Evolutionary conservation across 2,113 vertebrate genomes (phyloP).

Genomic region (Sinosuthora webbiana): DNA sequence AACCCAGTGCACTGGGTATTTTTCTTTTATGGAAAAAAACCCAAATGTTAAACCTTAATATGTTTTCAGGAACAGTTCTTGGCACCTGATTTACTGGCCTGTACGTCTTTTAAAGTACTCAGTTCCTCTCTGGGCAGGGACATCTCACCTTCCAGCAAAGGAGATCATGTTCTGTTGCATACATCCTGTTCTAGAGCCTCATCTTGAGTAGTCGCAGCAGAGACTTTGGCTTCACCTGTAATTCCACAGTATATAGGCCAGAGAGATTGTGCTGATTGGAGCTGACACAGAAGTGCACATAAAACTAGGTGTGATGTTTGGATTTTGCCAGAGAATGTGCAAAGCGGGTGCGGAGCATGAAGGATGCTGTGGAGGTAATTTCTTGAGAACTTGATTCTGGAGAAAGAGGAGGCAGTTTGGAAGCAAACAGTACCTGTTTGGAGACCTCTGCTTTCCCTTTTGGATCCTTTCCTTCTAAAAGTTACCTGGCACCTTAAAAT

Average conservation of each 20-base stretch:
- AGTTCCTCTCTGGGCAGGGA: neutral
- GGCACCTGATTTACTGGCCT: neutral
- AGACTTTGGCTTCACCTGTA: neutral
- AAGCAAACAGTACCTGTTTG: neutral
- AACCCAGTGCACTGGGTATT: neutral
- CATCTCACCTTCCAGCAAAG: accelerated
- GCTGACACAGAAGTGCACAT: neutral
- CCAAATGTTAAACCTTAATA: neutral
- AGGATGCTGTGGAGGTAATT: neutral
- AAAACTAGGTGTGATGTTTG: neutral
- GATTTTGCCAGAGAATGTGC: neutral
- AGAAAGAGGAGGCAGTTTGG: neutral
- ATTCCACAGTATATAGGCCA: neutral
- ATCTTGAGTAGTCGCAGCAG: accelerated
- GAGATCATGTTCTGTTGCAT: neutral
- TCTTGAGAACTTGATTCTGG: neutral
- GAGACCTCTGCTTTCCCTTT: neutral
- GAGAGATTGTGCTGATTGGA: neutral
- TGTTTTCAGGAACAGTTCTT: neutral
- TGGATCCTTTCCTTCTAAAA: neutral
- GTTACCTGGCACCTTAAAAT: neutral
- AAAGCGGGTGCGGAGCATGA: neutral
- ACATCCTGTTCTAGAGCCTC: neutral
- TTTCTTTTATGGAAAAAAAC: neutral
- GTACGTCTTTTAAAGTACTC: neutral